Evolutionary conservation across 2,797 vertebrate species (phyloP).

Genomic region (Aldrovandia affinis): DNA sequence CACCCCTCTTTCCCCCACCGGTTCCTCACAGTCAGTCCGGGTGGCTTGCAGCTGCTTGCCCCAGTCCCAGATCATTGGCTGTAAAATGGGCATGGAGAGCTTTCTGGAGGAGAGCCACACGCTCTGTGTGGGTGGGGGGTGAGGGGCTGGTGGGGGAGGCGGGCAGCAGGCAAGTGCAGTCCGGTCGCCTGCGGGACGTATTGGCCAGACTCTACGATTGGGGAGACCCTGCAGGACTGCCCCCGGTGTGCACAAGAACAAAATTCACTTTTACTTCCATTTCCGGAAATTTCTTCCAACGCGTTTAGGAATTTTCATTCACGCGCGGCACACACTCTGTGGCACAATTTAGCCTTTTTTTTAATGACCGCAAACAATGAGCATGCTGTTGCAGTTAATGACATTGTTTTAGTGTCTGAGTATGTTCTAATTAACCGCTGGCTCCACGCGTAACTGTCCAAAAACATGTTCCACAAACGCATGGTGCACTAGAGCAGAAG

Average conservation of each 20-base stretch:
- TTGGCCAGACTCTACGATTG: neutral
- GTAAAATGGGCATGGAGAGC: slow-evolving; percentile 22
- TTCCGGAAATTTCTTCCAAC: neutral
- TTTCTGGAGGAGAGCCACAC: neutral
- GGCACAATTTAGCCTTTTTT: neutral
- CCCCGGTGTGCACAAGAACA: too few species aligned
- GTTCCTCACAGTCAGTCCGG: too few species aligned
- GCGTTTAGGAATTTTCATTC: neutral
- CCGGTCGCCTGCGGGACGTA: neutral
- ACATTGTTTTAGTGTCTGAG: neutral
- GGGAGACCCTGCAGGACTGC: too few species aligned
- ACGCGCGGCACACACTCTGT: neutral
- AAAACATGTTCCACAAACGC: neutral
- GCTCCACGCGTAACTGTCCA: too few species aligned
- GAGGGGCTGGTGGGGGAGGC: neutral
- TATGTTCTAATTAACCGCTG: neutral
- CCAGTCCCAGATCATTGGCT: slow-evolving; percentile 22
- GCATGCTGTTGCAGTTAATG: neutral
- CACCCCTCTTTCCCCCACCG: neutral
- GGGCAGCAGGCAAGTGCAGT: neutral
- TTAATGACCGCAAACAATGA: neutral
- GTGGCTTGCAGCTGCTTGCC: neutral
- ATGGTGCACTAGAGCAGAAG: too few species aligned
- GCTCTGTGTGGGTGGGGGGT: neutral
- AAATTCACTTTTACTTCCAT: neutral